Evolutionary conservation across 2,113 vertebrate species (phyloP), one percentile per base, ranked within the genome.

Genomic region (Pangasianodon hypophthalmus): DNA sequence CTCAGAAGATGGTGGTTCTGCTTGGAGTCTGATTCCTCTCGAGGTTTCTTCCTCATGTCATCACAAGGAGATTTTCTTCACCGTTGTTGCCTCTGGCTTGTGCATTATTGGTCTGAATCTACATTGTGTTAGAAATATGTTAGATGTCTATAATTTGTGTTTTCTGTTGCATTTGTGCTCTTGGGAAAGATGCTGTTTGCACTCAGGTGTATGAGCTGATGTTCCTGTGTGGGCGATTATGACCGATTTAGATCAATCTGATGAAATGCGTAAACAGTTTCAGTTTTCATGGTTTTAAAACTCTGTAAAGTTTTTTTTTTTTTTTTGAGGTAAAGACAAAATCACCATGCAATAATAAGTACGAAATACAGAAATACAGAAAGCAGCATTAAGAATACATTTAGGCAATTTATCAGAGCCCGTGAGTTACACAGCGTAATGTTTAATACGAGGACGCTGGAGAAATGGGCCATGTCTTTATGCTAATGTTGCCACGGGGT

Each of bases 51-150:
- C 62, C 62, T 64, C 8, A 1, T 10, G 24, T 9, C 64, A 11
- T n/a, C 9, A 1, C 29, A 37, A n/a, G 13, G 67, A 71, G 67
- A 37, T 16, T 75, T 75, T 95, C 95, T 93, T 75, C 69, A 21
- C 6, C 6, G 3, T 44, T 3, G 16, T 44, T 0, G 37, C 71
- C 37, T 73, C 69, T 16, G 69, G 69, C 69, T 18, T 19, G 32
- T 73, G 6, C 26, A 1, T 19, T 19, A 18, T 13, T 0, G 6
- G 29, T 67, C 64, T 13, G 64, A n/a, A 67, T 4, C 10, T 13
- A 69, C 11, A n/a, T 32, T 32, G 64, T 14, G 64, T 69, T 24
- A 26, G 21, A 62, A 60, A 21, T 60, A 62, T 13, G 7, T 18
- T 7, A 62, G 2, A 37, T 14, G 26, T n/a, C n/a, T 44, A 44